Evolutionary conservation across 2,797 vertebrate genomes (phyloP).

Genomic region (Chaetodon trifasciatus): DNA sequence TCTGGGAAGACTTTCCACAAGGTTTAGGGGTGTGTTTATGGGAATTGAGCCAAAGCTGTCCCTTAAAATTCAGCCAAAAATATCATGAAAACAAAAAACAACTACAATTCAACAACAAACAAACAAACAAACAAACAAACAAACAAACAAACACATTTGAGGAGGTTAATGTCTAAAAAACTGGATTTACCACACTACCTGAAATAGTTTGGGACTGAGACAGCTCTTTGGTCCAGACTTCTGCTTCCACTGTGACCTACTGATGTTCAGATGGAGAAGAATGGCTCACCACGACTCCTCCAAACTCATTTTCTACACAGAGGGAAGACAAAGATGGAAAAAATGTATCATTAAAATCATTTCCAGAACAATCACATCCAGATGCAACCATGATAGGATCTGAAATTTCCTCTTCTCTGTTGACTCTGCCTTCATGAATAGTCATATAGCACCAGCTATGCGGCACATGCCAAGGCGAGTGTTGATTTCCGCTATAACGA

Average conservation of each 20-base stretch:
- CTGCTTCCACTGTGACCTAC: conserved; percentile 81
- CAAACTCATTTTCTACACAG: conserved; percentile 90
- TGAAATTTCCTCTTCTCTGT: conserved; percentile 64
- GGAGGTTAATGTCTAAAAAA: neutral
- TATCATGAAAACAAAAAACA: neutral
- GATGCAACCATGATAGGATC: conserved; percentile 57
- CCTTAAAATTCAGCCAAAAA: neutral
- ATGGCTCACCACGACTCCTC: conserved; percentile 88
- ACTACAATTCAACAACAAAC: no score
- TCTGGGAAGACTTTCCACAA: no score
- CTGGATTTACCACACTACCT: conserved; percentile 83
- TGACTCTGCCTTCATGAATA: conserved; percentile 77
- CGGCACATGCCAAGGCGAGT: conserved; percentile 55
- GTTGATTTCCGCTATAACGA: conserved; percentile 77
- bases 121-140: no score
- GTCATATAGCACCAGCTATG: conserved; percentile 79
- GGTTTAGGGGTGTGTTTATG: no score
- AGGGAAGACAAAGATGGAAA: conserved; percentile 64
- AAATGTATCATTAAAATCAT: conserved; percentile 74
- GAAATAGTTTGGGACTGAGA: conserved; percentile 85
- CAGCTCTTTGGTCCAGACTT: conserved; percentile 87
- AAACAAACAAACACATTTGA: neutral
- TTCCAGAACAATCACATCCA: conserved; percentile 74
- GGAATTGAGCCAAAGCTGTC: neutral
- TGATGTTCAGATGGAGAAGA: conserved; percentile 78